phyloP scores from a whole-genome alignment of 2,113 vertebrate genomes.

The Corydoras sp. region DNA sequence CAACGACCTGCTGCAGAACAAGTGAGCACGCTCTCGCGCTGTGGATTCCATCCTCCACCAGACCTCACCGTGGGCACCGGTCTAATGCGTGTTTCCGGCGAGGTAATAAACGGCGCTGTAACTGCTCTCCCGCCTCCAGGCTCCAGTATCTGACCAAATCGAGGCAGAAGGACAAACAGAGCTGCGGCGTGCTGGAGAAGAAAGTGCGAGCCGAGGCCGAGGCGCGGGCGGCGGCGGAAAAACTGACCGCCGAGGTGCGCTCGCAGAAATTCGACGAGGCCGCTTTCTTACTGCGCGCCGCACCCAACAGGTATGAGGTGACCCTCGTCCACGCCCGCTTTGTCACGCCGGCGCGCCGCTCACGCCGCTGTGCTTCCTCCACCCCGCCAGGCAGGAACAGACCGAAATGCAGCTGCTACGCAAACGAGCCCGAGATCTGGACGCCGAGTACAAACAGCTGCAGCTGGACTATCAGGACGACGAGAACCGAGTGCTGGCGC shows the following conservation, averaged over 20 bases:
- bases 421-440: conserved; percentile 75
- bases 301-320: conserved; percentile 58
- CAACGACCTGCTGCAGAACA: conserved; percentile 70
- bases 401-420: conserved; percentile 73
- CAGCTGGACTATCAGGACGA: conserved; percentile 72
- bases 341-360: too few relatives aligned
- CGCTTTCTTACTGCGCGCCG: conserved; percentile 54
- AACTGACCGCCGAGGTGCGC: conserved; percentile 64
- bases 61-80: too few relatives aligned
- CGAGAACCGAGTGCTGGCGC: conserved; percentile 67
- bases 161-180: conserved; percentile 76
- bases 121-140: conserved; percentile 41
- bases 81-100: too few relatives aligned
- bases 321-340: conserved; percentile 18
- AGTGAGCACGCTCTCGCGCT: too few relatives aligned
- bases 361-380: conserved; percentile 39
- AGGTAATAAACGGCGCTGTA: too few relatives aligned
- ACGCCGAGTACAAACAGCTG: conserved; percentile 75
- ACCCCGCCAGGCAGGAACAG: conserved; percentile 71
- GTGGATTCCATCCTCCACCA: too few relatives aligned
- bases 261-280: conserved; percentile 68
- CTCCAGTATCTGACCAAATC: conserved; percentile 69
- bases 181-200: conserved; percentile 66
- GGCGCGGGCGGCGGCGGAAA: conserved; percentile 60
- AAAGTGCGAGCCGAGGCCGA: conserved; percentile 67